Base-by-base conservation (phyloP, 1,140 invertebrate genomes). In the Schlechtendalia chinensis region DNA sequence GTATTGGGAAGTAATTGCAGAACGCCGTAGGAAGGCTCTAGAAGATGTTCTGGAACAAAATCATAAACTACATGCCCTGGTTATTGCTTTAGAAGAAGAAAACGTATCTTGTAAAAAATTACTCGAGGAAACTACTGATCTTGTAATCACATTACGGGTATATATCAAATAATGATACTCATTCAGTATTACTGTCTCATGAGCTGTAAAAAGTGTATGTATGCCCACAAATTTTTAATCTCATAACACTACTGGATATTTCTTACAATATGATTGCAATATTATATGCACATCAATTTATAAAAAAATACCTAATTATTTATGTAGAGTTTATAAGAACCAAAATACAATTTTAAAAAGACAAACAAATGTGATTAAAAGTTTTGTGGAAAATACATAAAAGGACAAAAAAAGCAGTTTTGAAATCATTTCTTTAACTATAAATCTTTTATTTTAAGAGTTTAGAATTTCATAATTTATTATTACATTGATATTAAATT, bases 131-230 rank as follows among this genome's bases (percentile, higher is more conserved):
- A 89, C 90, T 8, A 90, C 88, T 84, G 85, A 87, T 81, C 86
- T 91, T 82, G 88, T 91, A 19, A 90, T 91, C 87, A 88, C 91
- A 22, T 85, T 92, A n/a, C 89, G 89, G 87, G 91, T 91, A 88
- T 75, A 54, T 17, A n/a, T 6, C 2, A 58, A 50, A 50, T 32
- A 58, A 8, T 39, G 17, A 39, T 12, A 32, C 11, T 61, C 27
- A 8, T 17, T 17, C 5, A 61, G 27, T 61, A 27, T 27, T 61
- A 17, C 0, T 3, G 5, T 2, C 1, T 39, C 32, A 39, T 3
- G 2, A 29, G 27, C 6, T 61, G 19, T 1, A n/a, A 65, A 39
- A 6, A 39, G 8, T 39, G 32, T 39, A 4, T 39, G 32, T 39
- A 39, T 39, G n/a, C 32, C 32, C 3, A 39, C 32, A 39, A 39